Conservation (phyloP, 2,113 vertebrate genomes). For the Pampusana beccarii region DNA sequence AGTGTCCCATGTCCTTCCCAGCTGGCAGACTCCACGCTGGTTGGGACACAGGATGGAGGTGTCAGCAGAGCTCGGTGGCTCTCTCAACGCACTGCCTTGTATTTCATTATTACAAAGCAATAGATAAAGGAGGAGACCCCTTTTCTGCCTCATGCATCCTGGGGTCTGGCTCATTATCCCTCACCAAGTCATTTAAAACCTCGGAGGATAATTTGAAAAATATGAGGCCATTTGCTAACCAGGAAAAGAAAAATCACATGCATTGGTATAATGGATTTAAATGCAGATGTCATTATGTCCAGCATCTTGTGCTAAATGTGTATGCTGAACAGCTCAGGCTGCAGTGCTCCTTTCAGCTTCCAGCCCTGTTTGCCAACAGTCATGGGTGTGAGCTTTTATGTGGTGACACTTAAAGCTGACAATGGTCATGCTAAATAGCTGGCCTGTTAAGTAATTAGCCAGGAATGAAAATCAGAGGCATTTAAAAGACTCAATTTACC, state of each 20-base stretch:
- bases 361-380: constrained; percentile 30
- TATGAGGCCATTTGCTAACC: constrained; percentile 30
- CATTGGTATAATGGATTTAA: background rate
- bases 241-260: constrained; percentile 22
- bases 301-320: constrained; percentile 24
- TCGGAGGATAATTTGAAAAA: constrained; percentile 40
- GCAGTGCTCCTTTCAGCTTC: constrained; percentile 28
- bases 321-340: background rate
- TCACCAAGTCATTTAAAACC: background rate
- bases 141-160: background rate
- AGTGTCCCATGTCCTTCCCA: background rate
- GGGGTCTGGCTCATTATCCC: background rate
- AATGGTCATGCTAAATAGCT: constrained; percentile 31
- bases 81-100: background rate
- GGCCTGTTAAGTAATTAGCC: constrained; percentile 14
- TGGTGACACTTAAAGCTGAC: constrained; percentile 32
- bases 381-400: background rate
- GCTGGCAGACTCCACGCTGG: background rate
- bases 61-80: background rate
- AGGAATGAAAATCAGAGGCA: background rate
- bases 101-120: background rate
- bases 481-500: background rate
- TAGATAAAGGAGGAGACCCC: background rate
- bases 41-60: background rate
- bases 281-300: constrained; percentile 28